Conservation (phyloP, 2,797 vertebrate species). For the Scolopax rusticola region DNA sequence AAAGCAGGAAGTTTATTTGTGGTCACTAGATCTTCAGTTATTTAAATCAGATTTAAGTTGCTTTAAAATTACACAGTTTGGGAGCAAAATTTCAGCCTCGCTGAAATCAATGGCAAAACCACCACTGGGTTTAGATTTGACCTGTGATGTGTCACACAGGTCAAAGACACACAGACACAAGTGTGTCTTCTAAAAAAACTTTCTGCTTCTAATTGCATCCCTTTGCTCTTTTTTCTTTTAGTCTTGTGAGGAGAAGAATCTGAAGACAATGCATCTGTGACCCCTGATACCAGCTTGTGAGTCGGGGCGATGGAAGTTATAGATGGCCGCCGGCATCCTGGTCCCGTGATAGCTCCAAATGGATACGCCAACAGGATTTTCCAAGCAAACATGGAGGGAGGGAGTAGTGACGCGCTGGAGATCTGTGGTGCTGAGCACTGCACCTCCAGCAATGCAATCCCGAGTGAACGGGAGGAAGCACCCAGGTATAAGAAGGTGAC, state of each 20-base stretch:
- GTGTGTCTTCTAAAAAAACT: not conserved
- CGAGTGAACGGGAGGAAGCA: slow-evolving; percentile 67
- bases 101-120: not conserved
- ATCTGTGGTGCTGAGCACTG: slow-evolving; percentile 76
- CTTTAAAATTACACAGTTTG: not conserved
- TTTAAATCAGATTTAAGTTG: not conserved
- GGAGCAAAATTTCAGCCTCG: not conserved
- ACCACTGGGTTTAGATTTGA: not conserved
- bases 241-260: slow-evolving; percentile 48
- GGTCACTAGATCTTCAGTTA: not conserved
- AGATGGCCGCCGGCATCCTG: not conserved
- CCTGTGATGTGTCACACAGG: not conserved
- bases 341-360: slow-evolving; percentile 79
- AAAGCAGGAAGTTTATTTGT: not conserved
- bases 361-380: slow-evolving; percentile 87
- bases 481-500: slow-evolving; percentile 72
- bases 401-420: slow-evolving; percentile 78
- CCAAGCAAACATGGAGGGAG: slow-evolving; percentile 82
- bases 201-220: slow-evolving; percentile 21
- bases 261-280: slow-evolving; percentile 49
- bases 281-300: not conserved
- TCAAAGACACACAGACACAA: not conserved
- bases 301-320: slow-evolving; percentile 68
- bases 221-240: slow-evolving; percentile 2
- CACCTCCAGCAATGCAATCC: slow-evolving; percentile 63